Base-by-base conservation (phyloP, 2,797 vertebrate genomes). In the Coccyzus lansbergi region DNA sequence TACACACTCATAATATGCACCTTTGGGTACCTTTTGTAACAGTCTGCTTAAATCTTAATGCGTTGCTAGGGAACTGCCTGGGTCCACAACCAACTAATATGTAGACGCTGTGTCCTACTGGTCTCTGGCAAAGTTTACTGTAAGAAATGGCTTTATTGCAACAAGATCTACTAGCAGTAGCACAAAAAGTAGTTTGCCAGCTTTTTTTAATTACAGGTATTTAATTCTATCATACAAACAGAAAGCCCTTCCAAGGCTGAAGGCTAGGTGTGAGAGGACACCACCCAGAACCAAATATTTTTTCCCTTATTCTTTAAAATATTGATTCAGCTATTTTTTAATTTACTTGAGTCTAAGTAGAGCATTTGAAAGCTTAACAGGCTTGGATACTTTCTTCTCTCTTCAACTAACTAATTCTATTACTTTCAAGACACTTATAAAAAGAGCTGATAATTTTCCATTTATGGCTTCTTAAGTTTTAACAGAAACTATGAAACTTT, bases 81-180 rank as follows among this genome's bases (percentile, higher is more conserved):
- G 55, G 82, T 56, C 88, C 60, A 80, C 84, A 88, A 77, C 77
- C 63, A 94, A 68, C 81, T 85, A 78, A 79, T 62, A 60, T 34
- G 71, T 46, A 95, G 55, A 84, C 9, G 1, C 76, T 33, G 68
- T 90, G 88, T 89, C 72, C 91, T 53, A 59, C 83, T 84, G 89
- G 53, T 69, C 63, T 87, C 76, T 94, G 93, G 92, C 94, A 94
- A 55, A 91, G 58, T 49, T 87, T 69, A 55, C 83, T 8, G 5
- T 69, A 91, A 88, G 80, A 83, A 94, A 78, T 64, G 44, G 76
- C 72, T 81, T 95, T 91, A 91, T 33, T 91, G 59, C 74, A 86
- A 64, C 22, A 76, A 79, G 56, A 82, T 59, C 79, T 86, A 78
- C 77, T 63, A 83, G 44, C 31, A 76, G 70, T 34, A 69, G 42